Percentiles rank a stretch among this genome's conserved stretches.
Conservation (phyloP, 2,888 invertebrate genomes). For the Thera britannica region DNA sequence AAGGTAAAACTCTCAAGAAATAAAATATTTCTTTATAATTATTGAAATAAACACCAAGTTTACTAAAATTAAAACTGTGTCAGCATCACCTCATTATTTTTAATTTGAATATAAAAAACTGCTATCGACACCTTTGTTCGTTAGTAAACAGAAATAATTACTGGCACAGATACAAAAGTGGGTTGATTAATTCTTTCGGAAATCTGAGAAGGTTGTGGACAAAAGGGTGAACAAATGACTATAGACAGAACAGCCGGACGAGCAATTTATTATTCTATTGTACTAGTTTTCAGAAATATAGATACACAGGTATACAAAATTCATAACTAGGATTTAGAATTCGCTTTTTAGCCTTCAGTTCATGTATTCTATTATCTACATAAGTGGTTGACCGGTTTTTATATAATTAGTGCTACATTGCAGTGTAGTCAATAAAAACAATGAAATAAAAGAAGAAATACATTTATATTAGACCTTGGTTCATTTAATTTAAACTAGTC, state of each 20-base stretch:
- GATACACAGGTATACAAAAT: no score
- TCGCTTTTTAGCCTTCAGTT: no score
- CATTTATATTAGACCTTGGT: conserved; percentile 1
- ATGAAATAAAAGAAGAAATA: neutral
- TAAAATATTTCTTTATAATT: conserved; percentile 17
- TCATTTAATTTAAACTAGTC: conserved; percentile 31
- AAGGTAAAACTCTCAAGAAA: conserved; percentile 5
- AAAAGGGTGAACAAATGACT: conserved; percentile 56
- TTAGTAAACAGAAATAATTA: conserved; percentile 76
- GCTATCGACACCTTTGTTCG: conserved; percentile 75
- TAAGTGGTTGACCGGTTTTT: no score
- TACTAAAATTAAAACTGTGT: conserved; percentile 24
- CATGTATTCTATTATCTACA: no score
- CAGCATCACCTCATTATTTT: conserved; percentile 65
- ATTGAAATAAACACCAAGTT: conserved; percentile 24
- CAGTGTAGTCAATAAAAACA: neutral
- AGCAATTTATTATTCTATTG: neutral
- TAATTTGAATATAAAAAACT: conserved; percentile 60
- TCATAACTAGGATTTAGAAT: no score
- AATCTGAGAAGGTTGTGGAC: conserved; percentile 78
- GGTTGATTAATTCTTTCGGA: conserved; percentile 71
- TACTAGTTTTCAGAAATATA: no score
- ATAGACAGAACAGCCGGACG: conserved; percentile 27
- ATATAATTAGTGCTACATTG: no score
- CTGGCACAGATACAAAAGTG: conserved; percentile 64